Base-by-base conservation (phyloP, 2,888 invertebrate species). In the Selenia dentaria region DNA sequence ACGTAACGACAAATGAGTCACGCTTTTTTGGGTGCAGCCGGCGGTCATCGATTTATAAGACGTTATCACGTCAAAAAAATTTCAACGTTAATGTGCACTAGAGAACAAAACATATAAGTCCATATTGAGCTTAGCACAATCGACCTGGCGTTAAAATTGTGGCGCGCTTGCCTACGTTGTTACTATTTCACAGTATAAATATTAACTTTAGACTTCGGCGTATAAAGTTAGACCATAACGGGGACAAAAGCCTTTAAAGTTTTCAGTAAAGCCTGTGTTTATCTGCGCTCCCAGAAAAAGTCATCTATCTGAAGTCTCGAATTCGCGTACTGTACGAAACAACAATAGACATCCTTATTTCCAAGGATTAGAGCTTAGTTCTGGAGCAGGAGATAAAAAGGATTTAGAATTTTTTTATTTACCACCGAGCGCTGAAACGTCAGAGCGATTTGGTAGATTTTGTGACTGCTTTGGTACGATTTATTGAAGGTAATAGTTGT, bases 211-310 rank as follows among this genome's bases (percentile, higher is more conserved):
- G 35, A 48, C 51, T 49, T 24, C 27, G 12, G 14, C 36, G 42
- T 36, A 51, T 28, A 34, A 51, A 49, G 34, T 51, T 42, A 24
- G 25, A 20, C 41, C 48, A 41, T 47, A 44, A 41, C 41, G 46
- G 48, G 53, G 49, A 59, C 58, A 59, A 59, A 56, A 51, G 46
- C 51, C 45, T 47, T 51, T 33, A 48, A 54, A 55, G 40, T 51
- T 52, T 36, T 33, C 36, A 28, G 38, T 26, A 42, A 42, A 46
- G 44, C 47, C 42, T 37, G 37, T 55, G 51, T 54, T 58, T 58
- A 55, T 58, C 27, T 46, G 9, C 35, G 8, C 28, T 47, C 48
- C 52, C 33, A 42, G 44, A 49, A 51, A 47, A 58, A 56, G 55
- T 55, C 55, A 55, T 58, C 58, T 53, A 41, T 48, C 36, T 31